Evolutionary conservation across 2,113 vertebrate genomes (phyloP), one percentile per base, ranked within the genome.

Genomic region (Struthidea cinerea): DNA sequence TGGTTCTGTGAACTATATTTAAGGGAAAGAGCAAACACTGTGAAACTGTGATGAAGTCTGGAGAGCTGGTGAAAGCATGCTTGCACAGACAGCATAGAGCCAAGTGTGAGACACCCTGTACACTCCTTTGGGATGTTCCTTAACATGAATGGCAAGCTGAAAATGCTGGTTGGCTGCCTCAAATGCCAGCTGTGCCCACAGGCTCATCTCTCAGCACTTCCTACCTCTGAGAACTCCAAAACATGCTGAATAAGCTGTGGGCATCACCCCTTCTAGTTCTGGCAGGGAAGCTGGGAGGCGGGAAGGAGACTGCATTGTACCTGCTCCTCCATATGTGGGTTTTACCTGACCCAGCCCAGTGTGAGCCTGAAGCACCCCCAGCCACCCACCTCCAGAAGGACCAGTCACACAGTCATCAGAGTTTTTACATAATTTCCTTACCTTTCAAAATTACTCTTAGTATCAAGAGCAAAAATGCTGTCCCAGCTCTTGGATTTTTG

Each of bases 331-430:
- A 5, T 8, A 6, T 1, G 6, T 20, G 23, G 56, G 5, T 44
- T 63, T 39, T 32, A 37, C 30, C n/a, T 44, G 61, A 19, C 32
- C 9, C 57, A 91, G 33, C 22, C 6, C 17, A 18, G 19, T 30
- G n/a, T 2, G 5, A 74, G 42, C n/a, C 64, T 2, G 0, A 5
- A 1, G 2, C 12, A 12, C 3, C 15, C 21, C 24, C 71, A 56
- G 16, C n/a, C 35, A 55, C 16, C 17, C 23, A 12, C 5, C 76
- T 80, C 16, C 69, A 68, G 73, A 35, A 78, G 47, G 59, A 30
- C 8, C 19, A 70, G 19, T 52, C 71, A 32, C 7, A 5, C 17
- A 46, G 33, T 19, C 56, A 35, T 15, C 41, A 70, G 57, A 64
- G n/a, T 52, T 83, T n/a, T n/a, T 7, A 60, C 8, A 46, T 20